These are phyloP conservation scores for Spermophilus dauricus DNA, from an alignment of 2,113 vertebrate species.

Conservation along the genomic window DNA sequence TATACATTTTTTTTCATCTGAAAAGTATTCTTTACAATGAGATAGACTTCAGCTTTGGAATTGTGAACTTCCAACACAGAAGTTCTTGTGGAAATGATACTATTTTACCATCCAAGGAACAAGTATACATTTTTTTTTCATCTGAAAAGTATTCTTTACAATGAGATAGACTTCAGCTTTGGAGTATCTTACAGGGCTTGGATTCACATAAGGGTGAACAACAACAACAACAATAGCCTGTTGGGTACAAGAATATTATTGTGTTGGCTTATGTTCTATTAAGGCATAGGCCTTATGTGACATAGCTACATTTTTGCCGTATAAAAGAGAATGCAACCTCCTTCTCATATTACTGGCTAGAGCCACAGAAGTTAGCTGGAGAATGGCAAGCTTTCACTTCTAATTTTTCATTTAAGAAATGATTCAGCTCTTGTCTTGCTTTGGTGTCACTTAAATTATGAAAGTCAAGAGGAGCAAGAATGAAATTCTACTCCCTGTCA, in stretches of 20 bases:
- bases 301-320: rapidly evolving
- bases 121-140: background rate
- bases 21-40: background rate
- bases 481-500: background rate
- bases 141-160: background rate
- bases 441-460: background rate
- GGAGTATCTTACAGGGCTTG: background rate
- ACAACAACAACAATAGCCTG: background rate
- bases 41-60: background rate
- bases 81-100: background rate
- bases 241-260: background rate
- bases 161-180: background rate
- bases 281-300: rapidly evolving
- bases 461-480: background rate
- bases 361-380: background rate
- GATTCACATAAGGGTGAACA: background rate
- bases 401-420: background rate
- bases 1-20: background rate
- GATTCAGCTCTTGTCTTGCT: background rate
- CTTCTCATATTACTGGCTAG: too few species aligned
- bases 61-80: background rate
- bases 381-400: background rate
- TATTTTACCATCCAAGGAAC: background rate
- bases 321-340: background rate
- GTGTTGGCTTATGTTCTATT: rapidly evolving